phyloP scores from a whole-genome alignment of 2,113 vertebrate genomes.

The Mastomys natalensis region DNA sequence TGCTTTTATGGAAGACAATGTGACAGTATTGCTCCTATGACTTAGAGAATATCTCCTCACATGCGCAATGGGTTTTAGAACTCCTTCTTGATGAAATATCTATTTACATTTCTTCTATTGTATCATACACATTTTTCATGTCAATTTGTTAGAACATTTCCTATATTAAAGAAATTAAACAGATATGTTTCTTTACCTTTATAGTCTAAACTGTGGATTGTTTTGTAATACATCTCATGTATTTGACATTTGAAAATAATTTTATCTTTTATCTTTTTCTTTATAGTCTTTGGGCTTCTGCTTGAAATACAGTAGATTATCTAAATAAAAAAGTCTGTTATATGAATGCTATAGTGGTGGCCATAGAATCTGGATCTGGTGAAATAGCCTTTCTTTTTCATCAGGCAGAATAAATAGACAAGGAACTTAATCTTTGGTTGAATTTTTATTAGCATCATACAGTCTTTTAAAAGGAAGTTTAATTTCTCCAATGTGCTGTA shows the following conservation, averaged over 20 bases:
- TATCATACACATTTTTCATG: neutral
- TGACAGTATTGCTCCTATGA: neutral
- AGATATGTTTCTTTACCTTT: neutral
- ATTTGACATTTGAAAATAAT: neutral
- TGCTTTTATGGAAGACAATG: neutral
- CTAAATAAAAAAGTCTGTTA: neutral
- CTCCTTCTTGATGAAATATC: neutral
- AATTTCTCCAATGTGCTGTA: neutral
- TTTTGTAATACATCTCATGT: neutral
- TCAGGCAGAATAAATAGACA: neutral
- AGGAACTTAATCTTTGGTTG: neutral
- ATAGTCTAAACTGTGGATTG: neutral
- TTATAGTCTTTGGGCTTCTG: neutral
- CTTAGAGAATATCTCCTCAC: neutral
- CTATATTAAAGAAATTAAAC: slow-evolving; percentile 41
- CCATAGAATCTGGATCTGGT: neutral
- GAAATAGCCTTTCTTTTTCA: neutral
- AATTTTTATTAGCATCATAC: neutral
- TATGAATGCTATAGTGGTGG: neutral
- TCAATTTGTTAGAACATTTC: neutral
- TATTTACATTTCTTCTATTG: neutral
- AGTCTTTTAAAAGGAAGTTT: neutral
- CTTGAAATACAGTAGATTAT: neutral
- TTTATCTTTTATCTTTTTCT: neutral
- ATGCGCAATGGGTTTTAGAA: neutral